These are phyloP conservation scores for Drosophila elegans DNA, from an alignment of 1,140 invertebrate genomes.

Conservation along the genomic window DNA sequence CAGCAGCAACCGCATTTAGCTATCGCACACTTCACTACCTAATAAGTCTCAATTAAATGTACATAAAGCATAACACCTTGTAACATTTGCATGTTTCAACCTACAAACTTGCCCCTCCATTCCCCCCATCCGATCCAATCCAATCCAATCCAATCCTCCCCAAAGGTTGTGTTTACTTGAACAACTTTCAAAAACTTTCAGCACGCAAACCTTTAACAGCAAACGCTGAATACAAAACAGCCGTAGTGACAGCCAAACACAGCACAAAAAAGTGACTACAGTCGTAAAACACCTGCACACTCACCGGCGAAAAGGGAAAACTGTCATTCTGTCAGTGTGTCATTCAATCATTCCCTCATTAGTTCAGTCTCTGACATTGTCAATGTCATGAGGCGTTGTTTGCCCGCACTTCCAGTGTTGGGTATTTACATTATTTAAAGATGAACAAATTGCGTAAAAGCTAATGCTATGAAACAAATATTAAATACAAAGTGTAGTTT, in stretches of 20 bases:
- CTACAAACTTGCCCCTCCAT: slow-evolving; percentile 8
- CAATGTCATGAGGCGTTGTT: slow-evolving; percentile 65
- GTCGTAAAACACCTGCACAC: slow-evolving; percentile 63
- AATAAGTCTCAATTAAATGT: slow-evolving; percentile 84
- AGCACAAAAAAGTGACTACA: slow-evolving; percentile 38
- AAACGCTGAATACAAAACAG: slow-evolving; percentile 51
- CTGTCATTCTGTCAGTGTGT: slow-evolving; percentile 56
- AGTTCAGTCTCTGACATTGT: slow-evolving; percentile 60
- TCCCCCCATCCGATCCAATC: background rate
- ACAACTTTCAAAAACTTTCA: slow-evolving; percentile 60
- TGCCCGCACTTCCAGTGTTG: background rate
- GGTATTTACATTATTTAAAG: background rate
- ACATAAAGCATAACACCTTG: slow-evolving; percentile 82
- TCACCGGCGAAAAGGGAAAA: slow-evolving; percentile 11
- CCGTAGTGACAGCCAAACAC: slow-evolving; percentile 10
- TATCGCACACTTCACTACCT: slow-evolving; percentile 65
- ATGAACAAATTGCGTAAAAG: too few species aligned
- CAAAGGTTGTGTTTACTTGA: slow-evolving; percentile 31
- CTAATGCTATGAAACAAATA: too few species aligned
- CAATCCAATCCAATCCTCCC: background rate
- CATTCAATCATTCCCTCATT: slow-evolving; percentile 50
- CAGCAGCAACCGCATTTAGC: slow-evolving; percentile 44
- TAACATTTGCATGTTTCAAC: slow-evolving; percentile 73
- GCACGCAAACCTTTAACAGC: slow-evolving; percentile 71
- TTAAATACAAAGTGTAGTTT: too few species aligned